These are phyloP conservation scores for Orthosia gracilis DNA, from an alignment of 2,888 invertebrate species.

Conservation along the genomic window DNA sequence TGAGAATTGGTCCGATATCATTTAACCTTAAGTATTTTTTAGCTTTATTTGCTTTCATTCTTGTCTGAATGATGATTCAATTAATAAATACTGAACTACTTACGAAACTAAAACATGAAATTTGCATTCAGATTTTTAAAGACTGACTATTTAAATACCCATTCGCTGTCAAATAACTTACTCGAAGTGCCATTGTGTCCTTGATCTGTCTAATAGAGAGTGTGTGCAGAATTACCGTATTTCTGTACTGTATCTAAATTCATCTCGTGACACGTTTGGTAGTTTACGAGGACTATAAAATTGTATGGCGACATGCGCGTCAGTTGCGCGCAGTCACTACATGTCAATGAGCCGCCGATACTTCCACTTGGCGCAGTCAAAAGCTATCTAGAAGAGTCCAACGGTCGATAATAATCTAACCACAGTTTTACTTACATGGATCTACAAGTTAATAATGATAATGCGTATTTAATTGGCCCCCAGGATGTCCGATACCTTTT, in stretches of 20 bases:
- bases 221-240: constrained; percentile 66
- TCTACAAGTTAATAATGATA: constrained; percentile 33
- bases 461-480: constrained; percentile 31
- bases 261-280: constrained; percentile 70
- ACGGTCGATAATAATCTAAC: constrained; percentile 17
- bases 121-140: constrained; percentile 6
- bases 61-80: neutral
- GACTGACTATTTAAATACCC: constrained; percentile 22
- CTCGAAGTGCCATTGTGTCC: constrained; percentile 38
- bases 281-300: constrained; percentile 84
- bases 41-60: neutral
- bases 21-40: neutral
- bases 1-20: neutral
- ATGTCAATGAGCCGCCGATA: constrained; percentile 71
- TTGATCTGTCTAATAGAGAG: constrained; percentile 58
- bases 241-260: constrained; percentile 73
- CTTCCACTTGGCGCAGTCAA: constrained; percentile 45
- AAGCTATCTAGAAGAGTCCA: constrained; percentile 65
- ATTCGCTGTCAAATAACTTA: constrained; percentile 55
- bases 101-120: constrained; percentile 14
- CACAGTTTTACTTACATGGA: constrained; percentile 4
- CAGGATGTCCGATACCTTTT: constrained; percentile 56
- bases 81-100: neutral
- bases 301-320: constrained; percentile 75
- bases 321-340: constrained; percentile 67